Evolutionary conservation across 2,113 vertebrate species (phyloP).

Genomic region (Zapornia atra): DNA sequence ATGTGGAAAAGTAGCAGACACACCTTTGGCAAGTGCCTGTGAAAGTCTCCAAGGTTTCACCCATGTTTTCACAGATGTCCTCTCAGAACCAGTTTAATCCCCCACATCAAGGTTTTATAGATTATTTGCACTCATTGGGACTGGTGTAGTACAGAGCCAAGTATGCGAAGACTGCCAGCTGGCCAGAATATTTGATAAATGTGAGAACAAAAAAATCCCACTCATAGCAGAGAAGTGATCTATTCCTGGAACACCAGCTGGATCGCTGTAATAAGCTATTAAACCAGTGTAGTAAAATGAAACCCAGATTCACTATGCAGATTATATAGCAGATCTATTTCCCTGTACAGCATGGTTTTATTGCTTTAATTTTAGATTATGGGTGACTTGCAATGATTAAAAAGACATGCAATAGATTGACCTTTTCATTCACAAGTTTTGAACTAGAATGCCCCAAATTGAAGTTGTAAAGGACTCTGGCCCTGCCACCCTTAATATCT

Average conservation of each 20-base stretch:
- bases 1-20: constrained; percentile 15
- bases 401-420: neutral
- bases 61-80: constrained; percentile 53
- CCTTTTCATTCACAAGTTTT: neutral
- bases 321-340: neutral
- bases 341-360: neutral
- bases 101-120: constrained; percentile 49
- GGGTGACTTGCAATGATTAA: neutral
- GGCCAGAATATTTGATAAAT: constrained; percentile 47
- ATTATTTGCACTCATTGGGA: constrained; percentile 38
- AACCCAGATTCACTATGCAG: neutral
- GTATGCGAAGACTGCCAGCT: constrained; percentile 28
- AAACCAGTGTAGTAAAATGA: constrained; percentile 49
- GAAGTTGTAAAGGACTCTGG: neutral
- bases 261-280: constrained; percentile 41
- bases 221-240: constrained; percentile 26
- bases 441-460: neutral
- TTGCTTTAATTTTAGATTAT: neutral
- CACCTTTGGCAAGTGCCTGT: constrained; percentile 4
- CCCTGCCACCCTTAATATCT: neutral
- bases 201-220: constrained; percentile 40
- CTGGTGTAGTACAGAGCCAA: neutral
- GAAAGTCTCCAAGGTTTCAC: neutral
- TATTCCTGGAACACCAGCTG: constrained; percentile 63
- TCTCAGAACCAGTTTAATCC: neutral